A percentile compares a stretch with the other conserved stretches of the same genome.
Conservation (phyloP, 2,888 invertebrate species). For the Dorcus hopei region DNA sequence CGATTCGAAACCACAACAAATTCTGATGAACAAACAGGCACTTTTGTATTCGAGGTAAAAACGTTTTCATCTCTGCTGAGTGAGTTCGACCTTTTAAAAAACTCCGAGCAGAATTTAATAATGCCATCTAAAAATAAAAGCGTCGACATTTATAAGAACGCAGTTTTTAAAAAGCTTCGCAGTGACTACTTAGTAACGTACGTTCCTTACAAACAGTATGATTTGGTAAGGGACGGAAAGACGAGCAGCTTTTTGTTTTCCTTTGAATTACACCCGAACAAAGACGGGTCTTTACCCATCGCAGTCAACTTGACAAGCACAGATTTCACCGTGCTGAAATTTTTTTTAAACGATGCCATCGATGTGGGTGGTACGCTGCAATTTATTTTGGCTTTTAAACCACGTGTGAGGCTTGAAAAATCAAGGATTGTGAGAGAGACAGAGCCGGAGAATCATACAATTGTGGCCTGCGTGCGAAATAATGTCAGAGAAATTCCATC, state of each 20-base stretch:
- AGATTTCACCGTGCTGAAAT: conserved; percentile 64
- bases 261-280: conserved; percentile 63
- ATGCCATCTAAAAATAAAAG: not conserved
- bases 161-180: not conserved
- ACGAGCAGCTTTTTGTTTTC: conserved; percentile 75
- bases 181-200: conserved; percentile 7
- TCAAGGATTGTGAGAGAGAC: conserved; percentile 14
- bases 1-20: conserved; percentile 27
- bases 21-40: conserved; percentile 5
- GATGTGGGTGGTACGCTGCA: conserved; percentile 81
- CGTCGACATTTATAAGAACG: not conserved
- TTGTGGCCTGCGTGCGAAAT: conserved; percentile 62
- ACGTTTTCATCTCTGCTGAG: conserved; percentile 13
- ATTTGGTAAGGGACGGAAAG: conserved; percentile 58
- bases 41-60: conserved; percentile 19
- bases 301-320: conserved; percentile 66
- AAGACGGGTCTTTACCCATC: conserved; percentile 62
- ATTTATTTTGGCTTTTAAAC: conserved; percentile 67
- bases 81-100: not conserved
- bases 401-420: conserved; percentile 46
- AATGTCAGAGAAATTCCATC: conserved; percentile 59
- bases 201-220: conserved; percentile 40
- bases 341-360: conserved; percentile 64
- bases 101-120: not conserved
- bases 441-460: conserved; percentile 48